phyloP scores from a whole-genome alignment of 2,888 invertebrate genomes.

The Nezara viridula region DNA sequence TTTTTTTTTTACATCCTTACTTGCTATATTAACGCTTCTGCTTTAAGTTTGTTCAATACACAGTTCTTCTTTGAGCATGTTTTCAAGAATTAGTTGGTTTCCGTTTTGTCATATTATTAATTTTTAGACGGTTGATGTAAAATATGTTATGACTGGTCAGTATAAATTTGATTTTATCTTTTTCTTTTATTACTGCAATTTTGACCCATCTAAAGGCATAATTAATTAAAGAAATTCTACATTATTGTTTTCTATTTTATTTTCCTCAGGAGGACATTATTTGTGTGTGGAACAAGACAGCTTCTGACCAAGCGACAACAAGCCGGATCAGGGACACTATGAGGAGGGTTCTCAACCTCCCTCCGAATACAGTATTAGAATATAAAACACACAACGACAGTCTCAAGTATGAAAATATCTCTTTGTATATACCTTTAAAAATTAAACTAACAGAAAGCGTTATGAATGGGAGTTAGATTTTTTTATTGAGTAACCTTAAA shows the following conservation, averaged over 20 bases:
- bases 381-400: conserved; percentile 90
- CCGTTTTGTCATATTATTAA: too few species aligned
- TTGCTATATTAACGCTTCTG: too few species aligned
- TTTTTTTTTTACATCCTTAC: too few species aligned
- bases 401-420: conserved; percentile 76
- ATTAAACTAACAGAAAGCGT: conserved; percentile 39
- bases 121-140: too few species aligned
- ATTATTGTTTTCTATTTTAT: conserved; percentile 58
- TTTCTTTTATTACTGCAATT: too few species aligned
- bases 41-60: too few species aligned
- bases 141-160: too few species aligned
- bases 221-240: too few species aligned
- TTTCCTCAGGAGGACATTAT: conserved; percentile 88
- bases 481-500: background rate
- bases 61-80: too few species aligned
- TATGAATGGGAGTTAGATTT: conserved; percentile 36
- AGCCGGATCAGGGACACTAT: conserved; percentile 94
- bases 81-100: too few species aligned
- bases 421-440: conserved; percentile 45
- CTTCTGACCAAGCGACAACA: conserved; percentile 89
- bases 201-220: too few species aligned
- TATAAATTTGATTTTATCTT: too few species aligned
- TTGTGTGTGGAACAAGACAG: conserved; percentile 97
- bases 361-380: conserved; percentile 92
- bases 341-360: conserved; percentile 94